Evolutionary conservation across 2,888 invertebrate genomes (phyloP).

Genomic region (Euclidia mi): DNA sequence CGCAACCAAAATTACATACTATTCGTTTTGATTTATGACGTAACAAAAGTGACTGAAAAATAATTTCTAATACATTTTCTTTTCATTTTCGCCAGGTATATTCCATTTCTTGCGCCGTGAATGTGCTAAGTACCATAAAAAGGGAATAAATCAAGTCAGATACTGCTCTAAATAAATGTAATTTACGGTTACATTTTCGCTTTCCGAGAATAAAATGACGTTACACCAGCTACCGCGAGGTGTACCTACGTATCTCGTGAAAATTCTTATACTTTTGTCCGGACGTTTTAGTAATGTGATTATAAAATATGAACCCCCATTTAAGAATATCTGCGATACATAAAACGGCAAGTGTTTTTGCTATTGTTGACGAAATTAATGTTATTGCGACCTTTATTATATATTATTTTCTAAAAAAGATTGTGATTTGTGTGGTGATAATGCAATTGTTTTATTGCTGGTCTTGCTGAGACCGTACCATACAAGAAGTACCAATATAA

Average conservation of each 20-base stretch:
- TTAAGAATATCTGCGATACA: constrained; percentile 25
- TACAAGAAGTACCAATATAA: too few relatives aligned
- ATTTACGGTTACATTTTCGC: constrained; percentile 75
- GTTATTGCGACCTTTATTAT: too few relatives aligned
- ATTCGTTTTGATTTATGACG: constrained; percentile 31
- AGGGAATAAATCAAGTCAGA: constrained; percentile 77
- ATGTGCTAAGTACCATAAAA: constrained; percentile 75
- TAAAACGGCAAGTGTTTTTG: constrained; percentile 17
- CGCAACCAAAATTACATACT: constrained; percentile 28
- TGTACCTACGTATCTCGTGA: constrained; percentile 25
- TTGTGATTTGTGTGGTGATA: too few relatives aligned
- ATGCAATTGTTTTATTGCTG: too few relatives aligned
- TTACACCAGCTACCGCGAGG: constrained; percentile 43
- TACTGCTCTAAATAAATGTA: constrained; percentile 78
- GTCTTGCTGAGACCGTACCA: too few relatives aligned
- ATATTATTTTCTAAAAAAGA: too few relatives aligned
- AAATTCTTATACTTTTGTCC: constrained; percentile 42
- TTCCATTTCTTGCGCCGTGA: constrained; percentile 59
- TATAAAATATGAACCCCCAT: constrained; percentile 31
- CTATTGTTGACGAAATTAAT: constrained; percentile 20
- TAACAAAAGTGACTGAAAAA: constrained; percentile 39
- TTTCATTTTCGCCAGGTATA: constrained; percentile 57
- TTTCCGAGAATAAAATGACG: constrained; percentile 71
- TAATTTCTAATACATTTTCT: constrained; percentile 55
- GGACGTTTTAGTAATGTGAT: constrained; percentile 38